Evolutionary conservation across 1,140 invertebrate species (phyloP), one percentile per base, ranked within the genome.

Genomic region (Drosophila willistoni): DNA sequence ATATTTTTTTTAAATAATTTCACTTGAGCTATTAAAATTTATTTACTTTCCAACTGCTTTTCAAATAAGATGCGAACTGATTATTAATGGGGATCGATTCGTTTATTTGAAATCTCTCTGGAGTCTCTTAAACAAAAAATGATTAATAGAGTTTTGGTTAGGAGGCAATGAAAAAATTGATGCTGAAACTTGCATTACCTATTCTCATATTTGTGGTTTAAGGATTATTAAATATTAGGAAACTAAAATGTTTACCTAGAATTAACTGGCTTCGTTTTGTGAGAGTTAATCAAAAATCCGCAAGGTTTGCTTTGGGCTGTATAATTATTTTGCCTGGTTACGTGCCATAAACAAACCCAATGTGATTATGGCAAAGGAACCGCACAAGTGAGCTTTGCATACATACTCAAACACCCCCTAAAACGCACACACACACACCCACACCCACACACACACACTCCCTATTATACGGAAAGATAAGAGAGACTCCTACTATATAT

Each of bases 311-410:
- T 63, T 55, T 77, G 42, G 33, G 33, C 34, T 69, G 64, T 60
- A 63, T 74, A 81, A 81, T 82, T 77, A 71, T 76, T 67, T 70
- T 78, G 79, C 62, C 47, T 71, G 54, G 47, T 59, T 64, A 83
- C 80, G 74, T 81, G 79, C 67, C 69, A 69, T 76, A 77, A 81
- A 81, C 73, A 73, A 73, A 71, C 39, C 51, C 56, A 71, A 56
- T 61, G 63, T 70, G 70, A 78, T 68, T 71, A 78, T 51, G 64
- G 60, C 56, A 68, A 55, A 60, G 44, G 62, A 68, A 61, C 51
- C 63, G 63, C 60, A 65, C 51, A 64, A 68, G 34, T 44, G 19
- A 29, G 41, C 13, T 47, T 25, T 25, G 22, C 22, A 25, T 25
- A 25, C 22, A 25, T 25, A 25, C 22, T 25, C 42, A 47, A 29